Evolutionary conservation across 1,140 invertebrate genomes (phyloP), one percentile per base, ranked within the genome.

Genomic region (Dreissena rostriformis): DNA sequence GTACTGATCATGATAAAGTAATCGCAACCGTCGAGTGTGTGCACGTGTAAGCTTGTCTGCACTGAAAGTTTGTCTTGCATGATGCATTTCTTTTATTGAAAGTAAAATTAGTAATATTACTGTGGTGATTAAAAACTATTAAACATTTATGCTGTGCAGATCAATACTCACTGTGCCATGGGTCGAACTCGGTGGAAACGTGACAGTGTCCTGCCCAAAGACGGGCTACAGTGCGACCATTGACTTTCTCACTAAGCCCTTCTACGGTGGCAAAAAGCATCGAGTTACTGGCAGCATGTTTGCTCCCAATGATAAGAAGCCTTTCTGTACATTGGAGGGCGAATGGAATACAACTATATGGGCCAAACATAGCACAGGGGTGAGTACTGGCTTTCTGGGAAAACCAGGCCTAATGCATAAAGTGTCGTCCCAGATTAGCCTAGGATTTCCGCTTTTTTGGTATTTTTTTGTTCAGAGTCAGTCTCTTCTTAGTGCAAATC

Each of bases 311-410:
- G 97, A 97, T 57, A 98, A 98, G 93, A 98, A 98, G 91, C 96
- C 97, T 0, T 97, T 98, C 89, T 94, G 98, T 51, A 96, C 95
- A 22, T 96, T 99, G 70, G 96, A 95, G 83, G 98, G 98, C 57
- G 98, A 99, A 94, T 99, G 98, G 98, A 99, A 98, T 94, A 97
- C 97, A n/a, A 93, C 95, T 22, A 98, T 99, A 97, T 96, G 96
- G 91, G 97, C 96, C 2, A 97, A 98, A 91, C 97, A 96, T 96
- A 82, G 68, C 53, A 93, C 94, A 29, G 97, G 97, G 90, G 97
- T 93, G 86, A 80, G 91, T 88, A 14, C 5, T 22, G 17, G 6
- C 17, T 61, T 5, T 39, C 39, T 39, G 39, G 8, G 39, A 39
- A 39, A 39, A 39, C 39, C 8, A 8, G 39, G 39, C 39, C 2